These are phyloP conservation scores for Lindbergichthys nudifrons DNA, from an alignment of 2,797 vertebrate species.

Conservation along the genomic window DNA sequence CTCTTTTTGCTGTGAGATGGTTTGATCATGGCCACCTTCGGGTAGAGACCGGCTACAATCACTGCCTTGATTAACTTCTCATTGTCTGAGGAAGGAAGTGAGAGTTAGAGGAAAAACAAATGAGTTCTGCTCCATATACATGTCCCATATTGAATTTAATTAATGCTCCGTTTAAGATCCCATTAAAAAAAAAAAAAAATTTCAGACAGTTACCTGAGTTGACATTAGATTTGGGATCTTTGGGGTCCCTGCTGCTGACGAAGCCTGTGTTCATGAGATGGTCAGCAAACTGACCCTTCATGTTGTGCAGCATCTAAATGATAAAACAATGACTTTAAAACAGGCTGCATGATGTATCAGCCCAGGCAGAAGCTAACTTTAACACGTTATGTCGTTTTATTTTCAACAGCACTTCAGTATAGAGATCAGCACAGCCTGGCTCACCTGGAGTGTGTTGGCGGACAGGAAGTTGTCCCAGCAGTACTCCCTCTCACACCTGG, in stretches of 20 bases:
- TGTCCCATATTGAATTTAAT: not conserved
- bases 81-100: slow-evolving; percentile 84
- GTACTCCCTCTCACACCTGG: slow-evolving; percentile 91
- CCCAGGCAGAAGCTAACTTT: not conserved
- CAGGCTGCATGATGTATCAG: not conserved
- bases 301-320: slow-evolving; percentile 95
- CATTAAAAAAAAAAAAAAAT: not conserved
- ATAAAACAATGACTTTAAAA: slow-evolving; percentile 20
- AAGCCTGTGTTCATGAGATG: slow-evolving; percentile 94
- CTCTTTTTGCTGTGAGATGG: slow-evolving; percentile 91
- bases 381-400: not conserved
- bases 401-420: slow-evolving; percentile 2
- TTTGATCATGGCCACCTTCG: slow-evolving; percentile 97
- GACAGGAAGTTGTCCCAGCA: slow-evolving; percentile 99
- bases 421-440: not conserved
- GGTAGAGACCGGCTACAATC: slow-evolving; percentile 97
- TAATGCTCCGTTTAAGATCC: not conserved
- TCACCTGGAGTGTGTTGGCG: slow-evolving; percentile 94
- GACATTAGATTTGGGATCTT: slow-evolving; percentile 91
- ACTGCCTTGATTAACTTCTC: slow-evolving; percentile 98
- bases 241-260: slow-evolving; percentile 91
- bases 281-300: slow-evolving; percentile 98
- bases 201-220: slow-evolving; percentile 88
- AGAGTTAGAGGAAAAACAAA: slow-evolving; percentile 1
- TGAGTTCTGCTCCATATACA: not conserved